These are phyloP conservation scores for Poliocrania exsul DNA, from an alignment of 2,797 vertebrate genomes.

Conservation along the genomic window DNA sequence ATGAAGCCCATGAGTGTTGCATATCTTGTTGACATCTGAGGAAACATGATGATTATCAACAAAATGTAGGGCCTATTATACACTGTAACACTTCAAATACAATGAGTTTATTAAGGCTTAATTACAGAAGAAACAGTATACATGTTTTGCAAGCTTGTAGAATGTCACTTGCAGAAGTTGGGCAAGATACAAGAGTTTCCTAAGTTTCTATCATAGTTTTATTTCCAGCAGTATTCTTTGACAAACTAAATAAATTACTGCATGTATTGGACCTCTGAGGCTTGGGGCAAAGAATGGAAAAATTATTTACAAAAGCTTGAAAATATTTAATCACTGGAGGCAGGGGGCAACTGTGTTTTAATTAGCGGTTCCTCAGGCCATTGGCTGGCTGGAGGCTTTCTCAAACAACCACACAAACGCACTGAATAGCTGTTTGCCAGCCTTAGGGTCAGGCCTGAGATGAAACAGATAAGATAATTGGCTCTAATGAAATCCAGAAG, in stretches of 20 bases:
- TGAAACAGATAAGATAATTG: conserved; percentile 99
- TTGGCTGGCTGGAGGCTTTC: conserved; percentile 90
- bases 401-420: conserved; percentile 91
- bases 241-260: conserved; percentile 83
- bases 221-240: conserved; percentile 78
- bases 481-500: conserved; percentile 99
- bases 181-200: conserved; percentile 73
- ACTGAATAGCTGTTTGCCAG: conserved; percentile 91
- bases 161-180: conserved; percentile 72
- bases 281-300: conserved; percentile 91
- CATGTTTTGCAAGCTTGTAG: conserved; percentile 70
- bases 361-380: conserved; percentile 92
- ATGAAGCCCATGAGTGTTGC: conserved; percentile 54
- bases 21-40: conserved; percentile 66
- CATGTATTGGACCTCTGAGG: conserved; percentile 84
- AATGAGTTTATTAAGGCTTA: conserved; percentile 68
- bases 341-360: conserved; percentile 96
- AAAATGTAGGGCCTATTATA: conserved; percentile 58
- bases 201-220: conserved; percentile 74
- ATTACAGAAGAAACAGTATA: conserved; percentile 74
- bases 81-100: conserved; percentile 71
- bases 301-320: conserved; percentile 97
- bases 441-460: conserved; percentile 95
- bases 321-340: conserved; percentile 98
- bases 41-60: conserved; percentile 67